Base-by-base conservation (phyloP, 2,113 vertebrate species). In the Siniperca chuatsi region DNA sequence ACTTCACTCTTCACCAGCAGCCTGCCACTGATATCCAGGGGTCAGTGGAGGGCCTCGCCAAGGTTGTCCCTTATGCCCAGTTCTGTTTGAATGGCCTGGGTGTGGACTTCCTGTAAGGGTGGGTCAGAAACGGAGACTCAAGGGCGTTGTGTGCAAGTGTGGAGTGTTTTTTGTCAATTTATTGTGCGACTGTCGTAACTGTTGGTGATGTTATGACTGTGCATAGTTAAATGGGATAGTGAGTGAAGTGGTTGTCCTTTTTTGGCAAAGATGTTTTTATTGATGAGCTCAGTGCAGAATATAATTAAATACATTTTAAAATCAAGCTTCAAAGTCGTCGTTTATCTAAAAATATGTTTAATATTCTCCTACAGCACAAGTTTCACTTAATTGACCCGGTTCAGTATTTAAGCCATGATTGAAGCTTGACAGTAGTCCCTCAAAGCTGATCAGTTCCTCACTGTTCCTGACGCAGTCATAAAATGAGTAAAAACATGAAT, bases 1-100 rank as follows among this genome's bases (percentile, higher is more conserved):
- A 55, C 85, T 78, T 95, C 92, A 93, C 90, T 94, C 94, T 50
- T 87, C 94, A 92, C 93, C 78, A 70, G 68, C 83, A 73, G 92
- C 80, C 90, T 92, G 90, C 86, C 35, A 10, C 91, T 79, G 92
- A 90, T 91, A 90, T 92, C 89, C 79, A 82, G 87, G 91, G 90
- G 89, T 93, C 90, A 86, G 81, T 13, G 33, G 48, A 81, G 46
- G 85, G 82, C 87, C 84, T 84, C 16, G 68, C 87, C 92, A 93
- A 91, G 87, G 89, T 89, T 85, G 81, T 89, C 86, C 86, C 87
- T 76, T 11, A 87, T 87, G 82, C 89, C 75, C 87, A 74, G n/a
- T 83, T 89, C 70, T 57, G 82, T 85, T 85, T 90, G 70, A 89
- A 80, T 70, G 81, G 77, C 62, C 78, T 60, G 88, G 86, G 89